Base-by-base conservation (phyloP, 2,113 vertebrate genomes). In the Protomyctophum bolini region DNA sequence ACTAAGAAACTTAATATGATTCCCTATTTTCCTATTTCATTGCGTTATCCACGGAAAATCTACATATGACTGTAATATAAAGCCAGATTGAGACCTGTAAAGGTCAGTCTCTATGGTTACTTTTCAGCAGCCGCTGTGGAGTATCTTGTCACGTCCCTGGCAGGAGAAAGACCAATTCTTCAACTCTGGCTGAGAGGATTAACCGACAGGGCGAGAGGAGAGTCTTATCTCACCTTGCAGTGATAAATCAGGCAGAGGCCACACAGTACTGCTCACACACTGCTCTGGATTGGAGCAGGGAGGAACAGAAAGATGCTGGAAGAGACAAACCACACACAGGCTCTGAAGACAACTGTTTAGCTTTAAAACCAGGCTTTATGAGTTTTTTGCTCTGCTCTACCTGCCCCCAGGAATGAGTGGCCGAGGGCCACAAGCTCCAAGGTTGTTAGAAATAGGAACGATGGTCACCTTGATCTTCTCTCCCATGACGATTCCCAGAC, bases 171-270 rank as follows among this genome's bases (percentile, higher is more conserved):
- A 68, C 80, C 79, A 70, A 70, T 82, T 84, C 88, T 87, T 76
- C 72, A 72, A 72, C 81, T 73, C 79, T 68, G 76, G 69, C 72
- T 75, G 83, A 78, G 77, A 76, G 87, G 88, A 93, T 92, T 93
- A 91, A 15, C 71, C 74, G 79, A 60, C 66, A 8, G 66, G 80
- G 76, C 62, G 67, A 83, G 33, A 66, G 67, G 73, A 60, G 68
- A 48, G 84, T 77, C 85, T 93, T 93, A 92, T 92, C 91, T 90
- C 76, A 73, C 84, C 87, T 85, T 70, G 63, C 87, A 87, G 76
- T 80, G 86, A 91, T 89, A 90, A 87, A 92, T 92, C 92, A 91
- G 85, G 85, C 77, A 72, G 81, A 41, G 75, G 82, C 86, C 87
- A 77, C 57, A 63, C 72, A 68, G 69, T 9, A 10, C 82, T 71